Conservation (phyloP, 2,888 invertebrate species). For the Dichetophora obliterata region DNA sequence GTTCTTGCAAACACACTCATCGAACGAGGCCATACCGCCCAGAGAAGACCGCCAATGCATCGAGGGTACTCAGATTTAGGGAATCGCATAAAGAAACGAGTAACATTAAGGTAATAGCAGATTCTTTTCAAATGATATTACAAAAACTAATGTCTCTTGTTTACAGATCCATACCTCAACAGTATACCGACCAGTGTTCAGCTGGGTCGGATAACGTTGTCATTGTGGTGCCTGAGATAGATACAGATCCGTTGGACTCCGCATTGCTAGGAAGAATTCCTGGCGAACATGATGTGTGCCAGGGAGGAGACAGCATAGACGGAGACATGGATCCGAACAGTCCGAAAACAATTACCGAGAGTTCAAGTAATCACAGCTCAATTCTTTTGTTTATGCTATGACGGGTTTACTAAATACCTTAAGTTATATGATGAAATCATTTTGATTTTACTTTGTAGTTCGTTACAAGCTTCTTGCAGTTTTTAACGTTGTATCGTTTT, state of each 20-base stretch:
- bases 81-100: conserved; percentile 85
- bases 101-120: conserved; percentile 80
- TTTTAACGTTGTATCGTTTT: conserved; percentile 30
- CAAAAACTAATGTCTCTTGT: not conserved
- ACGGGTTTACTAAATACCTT: not conserved
- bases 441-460: conserved; percentile 18
- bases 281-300: conserved; percentile 54
- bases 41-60: conserved; percentile 73
- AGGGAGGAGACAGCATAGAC: conserved; percentile 51
- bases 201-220: conserved; percentile 68
- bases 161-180: conserved; percentile 70
- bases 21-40: conserved; percentile 51
- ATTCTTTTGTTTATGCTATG: not conserved
- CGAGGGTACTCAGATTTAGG: conserved; percentile 83
- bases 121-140: not conserved
- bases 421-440: not conserved
- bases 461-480: conserved; percentile 29
- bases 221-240: conserved; percentile 72
- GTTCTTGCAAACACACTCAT: conserved; percentile 76
- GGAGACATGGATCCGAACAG: conserved; percentile 71
- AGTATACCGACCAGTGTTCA: conserved; percentile 60
- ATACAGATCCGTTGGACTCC: conserved; percentile 59
- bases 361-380: conserved; percentile 72
- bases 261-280: conserved; percentile 53
- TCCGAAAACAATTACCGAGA: conserved; percentile 74